Evolutionary conservation across 1,140 invertebrate species (phyloP), one percentile per base, ranked within the genome.

Genomic region (Theocolax elegans): DNA sequence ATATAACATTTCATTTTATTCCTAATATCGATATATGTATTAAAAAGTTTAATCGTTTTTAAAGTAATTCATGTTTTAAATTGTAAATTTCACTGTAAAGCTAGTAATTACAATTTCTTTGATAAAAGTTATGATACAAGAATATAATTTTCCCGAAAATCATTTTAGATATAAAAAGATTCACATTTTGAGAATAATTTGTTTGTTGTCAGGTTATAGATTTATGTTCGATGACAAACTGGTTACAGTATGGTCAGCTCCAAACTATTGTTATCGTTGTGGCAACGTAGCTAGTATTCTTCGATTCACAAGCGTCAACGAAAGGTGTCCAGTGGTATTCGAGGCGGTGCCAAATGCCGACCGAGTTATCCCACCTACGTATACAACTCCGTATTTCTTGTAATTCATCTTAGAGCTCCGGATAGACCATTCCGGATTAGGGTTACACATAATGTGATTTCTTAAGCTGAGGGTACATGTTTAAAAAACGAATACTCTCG

Each of bases 201-300:
- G 46, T 62, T 80, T 76, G 58, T 75, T 23, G 87, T 27, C 83
- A 94, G 93, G 95, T 74, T 96, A 91, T 83, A 98, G 97, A 87
- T 98, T 97, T 81, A 96, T 97, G 92, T 99, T 98, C 85, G 92
- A 97, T 81, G 91, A 96, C 72, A 93, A 95, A 85, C 86, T 99
- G 74, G 95, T 98, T 6, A 98, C 97, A 2, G 94, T 99, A 3
- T 98, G 97, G 97, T 98, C 96, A 29, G 97, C 96, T 13, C 96
- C 96, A 0, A 98, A 98, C 86, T 97, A 98, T 83, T 98, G 96
- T 86, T 98, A 98, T 84, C 90, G 96, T 48, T 97, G 96, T 82
- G 96, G 95, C 29, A 98, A 98, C 80, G 90, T 97, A 53, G 96
- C 96, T 31, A 95, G 95, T 70, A 97, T 98, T 77, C 85, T 98